Conservation (phyloP, 2,888 invertebrate genomes). For the Melikaiella ostensackeni region DNA sequence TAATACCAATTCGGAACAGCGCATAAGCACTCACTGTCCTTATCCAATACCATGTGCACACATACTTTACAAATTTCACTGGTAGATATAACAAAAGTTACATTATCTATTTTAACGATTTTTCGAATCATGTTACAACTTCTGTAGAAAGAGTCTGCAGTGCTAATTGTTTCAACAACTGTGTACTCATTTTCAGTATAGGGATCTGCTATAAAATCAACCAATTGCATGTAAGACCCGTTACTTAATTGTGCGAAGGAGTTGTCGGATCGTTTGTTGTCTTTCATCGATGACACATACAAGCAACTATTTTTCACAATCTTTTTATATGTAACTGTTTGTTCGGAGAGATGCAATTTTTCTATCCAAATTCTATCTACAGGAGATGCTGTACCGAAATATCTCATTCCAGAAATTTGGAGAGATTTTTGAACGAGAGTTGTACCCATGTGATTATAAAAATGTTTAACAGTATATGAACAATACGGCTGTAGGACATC, state of each 20-base stretch:
- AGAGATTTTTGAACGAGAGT: conserved; percentile 17
- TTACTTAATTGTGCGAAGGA: conserved; percentile 35
- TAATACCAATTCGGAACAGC: conserved; percentile 41
- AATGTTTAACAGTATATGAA: conserved; percentile 9
- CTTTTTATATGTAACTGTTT: conserved; percentile 21
- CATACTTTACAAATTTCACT: conserved; percentile 36
- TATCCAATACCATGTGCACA: conserved; percentile 29
- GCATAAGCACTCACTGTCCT: conserved; percentile 36
- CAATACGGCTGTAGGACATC: conserved; percentile 9
- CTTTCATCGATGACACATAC: conserved; percentile 16
- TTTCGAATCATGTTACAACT: conserved; percentile 6
- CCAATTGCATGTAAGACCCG: conserved; percentile 13
- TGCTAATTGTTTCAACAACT: conserved; percentile 24
- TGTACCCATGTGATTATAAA: conserved; percentile 15
- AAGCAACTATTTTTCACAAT: conserved; percentile 38
- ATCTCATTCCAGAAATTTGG: conserved; percentile 12
- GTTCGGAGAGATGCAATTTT: not conserved
- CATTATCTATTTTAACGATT: conserved; percentile 19
- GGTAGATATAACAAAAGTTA: conserved; percentile 24
- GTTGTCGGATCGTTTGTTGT: conserved; percentile 40
- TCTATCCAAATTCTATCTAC: conserved; percentile 2
- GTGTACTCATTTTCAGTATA: conserved; percentile 13
- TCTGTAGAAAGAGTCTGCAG: conserved; percentile 22
- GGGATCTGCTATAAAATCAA: conserved; percentile 41
- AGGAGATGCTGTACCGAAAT: no score